These are phyloP conservation scores for Pelosia muscerda DNA, from an alignment of 2,888 invertebrate genomes.

Conservation along the genomic window DNA sequence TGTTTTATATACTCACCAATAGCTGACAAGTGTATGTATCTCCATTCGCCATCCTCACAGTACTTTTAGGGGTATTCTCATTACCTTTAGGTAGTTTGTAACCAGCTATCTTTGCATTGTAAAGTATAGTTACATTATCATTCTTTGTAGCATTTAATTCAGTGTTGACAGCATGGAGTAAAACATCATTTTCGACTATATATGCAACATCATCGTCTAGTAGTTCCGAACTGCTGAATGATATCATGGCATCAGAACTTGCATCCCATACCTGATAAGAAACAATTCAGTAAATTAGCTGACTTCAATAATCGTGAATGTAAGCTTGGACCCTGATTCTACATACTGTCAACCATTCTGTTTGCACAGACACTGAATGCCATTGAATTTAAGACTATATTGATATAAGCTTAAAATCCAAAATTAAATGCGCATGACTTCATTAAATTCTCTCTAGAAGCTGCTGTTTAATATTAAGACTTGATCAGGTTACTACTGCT, in stretches of 20 bases:
- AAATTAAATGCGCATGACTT: too few relatives aligned
- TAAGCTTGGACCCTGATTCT: too few relatives aligned
- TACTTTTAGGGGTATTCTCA: conserved; percentile 58
- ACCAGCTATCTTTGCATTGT: conserved; percentile 90
- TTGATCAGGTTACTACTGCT: too few relatives aligned
- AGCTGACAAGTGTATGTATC: conserved; percentile 88
- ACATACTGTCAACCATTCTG: too few relatives aligned
- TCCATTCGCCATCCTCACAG: conserved; percentile 89
- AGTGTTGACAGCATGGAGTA: conserved; percentile 91
- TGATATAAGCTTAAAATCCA: too few relatives aligned
- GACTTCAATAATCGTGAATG: not conserved
- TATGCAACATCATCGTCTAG: conserved; percentile 93
- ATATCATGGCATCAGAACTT: conserved; percentile 95
- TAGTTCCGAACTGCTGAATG: conserved; percentile 91
- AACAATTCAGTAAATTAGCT: not conserved
- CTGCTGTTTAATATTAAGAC: too few relatives aligned
- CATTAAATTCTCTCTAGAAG: too few relatives aligned
- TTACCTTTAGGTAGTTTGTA: conserved; percentile 85
- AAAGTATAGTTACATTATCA: conserved; percentile 89
- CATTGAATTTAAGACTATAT: too few relatives aligned
- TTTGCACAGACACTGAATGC: too few relatives aligned
- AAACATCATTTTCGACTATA: conserved; percentile 97
- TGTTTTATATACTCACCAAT: conserved; percentile 85
- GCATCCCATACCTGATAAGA: conserved; percentile 95
- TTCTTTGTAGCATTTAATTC: conserved; percentile 82